phyloP scores from a whole-genome alignment of 2,113 vertebrate species.

The Peromyscus californicus region DNA sequence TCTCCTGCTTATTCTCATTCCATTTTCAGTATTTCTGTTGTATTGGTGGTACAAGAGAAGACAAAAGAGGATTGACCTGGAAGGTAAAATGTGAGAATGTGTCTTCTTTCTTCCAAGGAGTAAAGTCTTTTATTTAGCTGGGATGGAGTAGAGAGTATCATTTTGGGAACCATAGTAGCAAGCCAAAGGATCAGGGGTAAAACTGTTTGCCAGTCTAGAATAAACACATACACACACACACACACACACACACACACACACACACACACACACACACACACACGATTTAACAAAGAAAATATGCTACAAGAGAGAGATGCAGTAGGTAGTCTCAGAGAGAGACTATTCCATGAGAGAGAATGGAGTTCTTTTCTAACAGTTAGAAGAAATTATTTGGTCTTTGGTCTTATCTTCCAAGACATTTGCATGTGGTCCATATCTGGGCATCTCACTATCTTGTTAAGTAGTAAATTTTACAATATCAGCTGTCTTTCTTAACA shows the following conservation, averaged over 20 bases:
- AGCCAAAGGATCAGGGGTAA: background rate
- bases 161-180: background rate
- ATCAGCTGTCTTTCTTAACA: background rate
- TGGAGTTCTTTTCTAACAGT: background rate
- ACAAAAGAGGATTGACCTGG: constrained; percentile 24
- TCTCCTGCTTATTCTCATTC: constrained; percentile 13
- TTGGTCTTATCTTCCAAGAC: background rate
- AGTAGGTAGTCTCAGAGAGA: background rate
- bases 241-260: no score
- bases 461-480: background rate
- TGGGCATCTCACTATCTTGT: background rate
- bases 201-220: background rate
- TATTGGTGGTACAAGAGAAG: background rate
- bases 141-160: background rate
- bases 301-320: background rate
- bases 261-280: no score
- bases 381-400: background rate
- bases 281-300: background rate
- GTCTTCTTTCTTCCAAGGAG: background rate
- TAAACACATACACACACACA: background rate
- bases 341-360: background rate
- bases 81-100: constrained; percentile 5
- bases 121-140: background rate
- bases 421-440: background rate
- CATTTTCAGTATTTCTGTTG: background rate